Evolutionary conservation across 1,140 invertebrate species (phyloP).

Genomic region (Scaptomyza hsui): DNA sequence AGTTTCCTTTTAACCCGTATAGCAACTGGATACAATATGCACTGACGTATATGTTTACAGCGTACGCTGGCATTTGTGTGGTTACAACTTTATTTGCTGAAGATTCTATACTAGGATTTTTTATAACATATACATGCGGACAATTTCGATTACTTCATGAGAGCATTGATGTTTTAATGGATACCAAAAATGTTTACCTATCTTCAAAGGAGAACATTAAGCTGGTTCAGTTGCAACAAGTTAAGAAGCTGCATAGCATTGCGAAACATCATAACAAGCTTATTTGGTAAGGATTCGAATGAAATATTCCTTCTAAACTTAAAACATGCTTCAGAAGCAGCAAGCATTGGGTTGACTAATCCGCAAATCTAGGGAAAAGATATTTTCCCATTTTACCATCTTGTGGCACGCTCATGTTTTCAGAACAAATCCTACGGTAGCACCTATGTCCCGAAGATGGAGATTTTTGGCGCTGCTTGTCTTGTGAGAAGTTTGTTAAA

Average conservation of each 20-base stretch:
- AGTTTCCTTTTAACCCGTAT: constrained; percentile 72
- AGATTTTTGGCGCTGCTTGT: no score
- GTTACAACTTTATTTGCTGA: constrained; percentile 82
- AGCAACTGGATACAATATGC: constrained; percentile 55
- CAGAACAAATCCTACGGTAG: no score
- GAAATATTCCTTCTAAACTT: neutral
- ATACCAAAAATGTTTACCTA: neutral
- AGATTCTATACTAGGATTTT: constrained; percentile 79
- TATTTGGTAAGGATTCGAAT: constrained; percentile 55
- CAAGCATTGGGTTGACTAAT: no score
- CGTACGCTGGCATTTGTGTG: constrained; percentile 80
- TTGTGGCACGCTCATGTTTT: no score
- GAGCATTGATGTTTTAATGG: constrained; percentile 41
- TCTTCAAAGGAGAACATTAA: neutral
- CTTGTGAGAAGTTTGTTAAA: no score
- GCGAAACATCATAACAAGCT: constrained; percentile 61
- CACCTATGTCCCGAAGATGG: no score
- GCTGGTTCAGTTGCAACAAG: constrained; percentile 18
- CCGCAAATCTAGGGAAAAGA: no score
- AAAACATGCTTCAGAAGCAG: no score
- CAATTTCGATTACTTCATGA: constrained; percentile 73
- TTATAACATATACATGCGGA: constrained; percentile 76
- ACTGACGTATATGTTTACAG: constrained; percentile 74
- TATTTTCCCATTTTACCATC: no score
- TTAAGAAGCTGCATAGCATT: constrained; percentile 38